Conservation (phyloP, 2,888 invertebrate species). For the Lycophotia porphyrea region DNA sequence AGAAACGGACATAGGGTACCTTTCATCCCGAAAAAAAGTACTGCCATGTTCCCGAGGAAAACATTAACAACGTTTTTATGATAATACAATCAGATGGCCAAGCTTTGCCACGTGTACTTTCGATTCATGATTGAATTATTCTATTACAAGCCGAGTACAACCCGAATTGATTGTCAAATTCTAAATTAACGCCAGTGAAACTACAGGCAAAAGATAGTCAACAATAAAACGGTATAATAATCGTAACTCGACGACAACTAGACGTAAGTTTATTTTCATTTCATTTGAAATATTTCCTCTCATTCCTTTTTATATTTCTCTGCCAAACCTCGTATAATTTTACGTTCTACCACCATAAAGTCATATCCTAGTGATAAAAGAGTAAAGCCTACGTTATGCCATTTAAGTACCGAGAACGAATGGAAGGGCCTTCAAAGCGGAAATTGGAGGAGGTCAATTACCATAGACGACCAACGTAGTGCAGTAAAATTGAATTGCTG, state of each 20-base stretch:
- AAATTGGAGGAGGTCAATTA: constrained; percentile 20
- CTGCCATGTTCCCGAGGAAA: no score
- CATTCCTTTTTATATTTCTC: constrained; percentile 17
- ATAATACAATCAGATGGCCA: no score
- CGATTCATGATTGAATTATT: no score
- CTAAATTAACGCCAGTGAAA: no score
- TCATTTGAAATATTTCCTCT: constrained; percentile 3
- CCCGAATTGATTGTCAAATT: no score
- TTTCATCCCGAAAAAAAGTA: no score
- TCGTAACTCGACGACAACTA: not conserved
- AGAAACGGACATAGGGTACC: no score
- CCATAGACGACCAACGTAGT: constrained; percentile 2
- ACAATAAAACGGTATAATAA: not conserved
- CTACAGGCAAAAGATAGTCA: no score
- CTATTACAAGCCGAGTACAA: no score
- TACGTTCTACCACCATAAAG: constrained; percentile 23
- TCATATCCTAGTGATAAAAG: constrained; percentile 44
- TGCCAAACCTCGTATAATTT: constrained; percentile 23
- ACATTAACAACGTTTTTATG: no score
- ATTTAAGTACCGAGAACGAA: constrained; percentile 26
- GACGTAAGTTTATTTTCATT: not conserved
- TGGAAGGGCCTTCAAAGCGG: not conserved
- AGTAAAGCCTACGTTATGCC: constrained; percentile 25
- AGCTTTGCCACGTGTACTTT: no score
- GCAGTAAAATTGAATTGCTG: constrained; percentile 15